Evolutionary conservation across 2,888 invertebrate species (phyloP).

Genomic region (Tridacna gigas): DNA sequence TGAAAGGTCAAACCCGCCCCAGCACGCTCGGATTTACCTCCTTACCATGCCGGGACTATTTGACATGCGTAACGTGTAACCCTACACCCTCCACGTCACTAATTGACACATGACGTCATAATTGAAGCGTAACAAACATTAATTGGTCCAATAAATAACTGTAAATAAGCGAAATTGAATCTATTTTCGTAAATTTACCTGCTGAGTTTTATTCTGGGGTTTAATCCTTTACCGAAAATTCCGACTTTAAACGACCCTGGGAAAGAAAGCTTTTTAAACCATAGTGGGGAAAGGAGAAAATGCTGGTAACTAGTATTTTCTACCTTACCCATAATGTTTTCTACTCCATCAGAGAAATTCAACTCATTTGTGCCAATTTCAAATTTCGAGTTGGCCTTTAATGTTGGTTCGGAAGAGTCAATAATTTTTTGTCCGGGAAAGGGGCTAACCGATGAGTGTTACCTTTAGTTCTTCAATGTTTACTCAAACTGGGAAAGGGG

Average conservation of each 20-base stretch:
- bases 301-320: not conserved
- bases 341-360: not conserved
- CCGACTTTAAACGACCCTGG: too few relatives aligned
- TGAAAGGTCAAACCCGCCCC: too few relatives aligned
- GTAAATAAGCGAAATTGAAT: constrained; percentile 52
- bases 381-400: too few relatives aligned
- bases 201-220: constrained; percentile 1
- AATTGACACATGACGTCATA: constrained; percentile 57
- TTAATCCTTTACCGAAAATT: too few relatives aligned
- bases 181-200: not conserved
- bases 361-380: too few relatives aligned
- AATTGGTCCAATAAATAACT: constrained; percentile 57
- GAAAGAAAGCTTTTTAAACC: too few relatives aligned
- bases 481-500: too few relatives aligned
- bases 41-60: not conserved
- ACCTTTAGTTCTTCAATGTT: too few relatives aligned
- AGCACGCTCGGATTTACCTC: not conserved
- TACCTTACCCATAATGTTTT: not conserved
- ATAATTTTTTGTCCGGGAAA: not conserved
- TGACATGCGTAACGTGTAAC: constrained; percentile 8
- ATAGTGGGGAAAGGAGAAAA: not conserved
- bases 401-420: not conserved
- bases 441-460: not conserved
- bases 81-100: constrained; percentile 26
- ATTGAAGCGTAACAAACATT: constrained; percentile 53